Conservation (phyloP, 2,888 invertebrate species). For the Orthosia cruda region DNA sequence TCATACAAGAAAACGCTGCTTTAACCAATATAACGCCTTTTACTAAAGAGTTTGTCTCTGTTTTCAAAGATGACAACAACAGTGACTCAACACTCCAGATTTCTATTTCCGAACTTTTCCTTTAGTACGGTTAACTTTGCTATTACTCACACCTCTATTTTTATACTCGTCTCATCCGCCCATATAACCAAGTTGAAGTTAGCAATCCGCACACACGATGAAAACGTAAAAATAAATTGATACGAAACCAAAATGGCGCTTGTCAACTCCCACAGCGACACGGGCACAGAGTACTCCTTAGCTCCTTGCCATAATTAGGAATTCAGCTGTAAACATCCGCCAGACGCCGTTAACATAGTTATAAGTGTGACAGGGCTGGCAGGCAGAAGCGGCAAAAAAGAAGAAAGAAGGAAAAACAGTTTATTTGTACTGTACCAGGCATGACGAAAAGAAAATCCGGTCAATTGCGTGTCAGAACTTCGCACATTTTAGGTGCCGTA, state of each 20-base stretch:
- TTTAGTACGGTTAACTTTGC: slow-evolving; percentile 26
- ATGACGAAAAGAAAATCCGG: no score
- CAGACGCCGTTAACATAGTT: slow-evolving; percentile 39
- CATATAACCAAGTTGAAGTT: neutral
- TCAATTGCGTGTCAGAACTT: no score
- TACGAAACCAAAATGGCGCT: slow-evolving; percentile 53
- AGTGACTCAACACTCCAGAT: slow-evolving; percentile 38
- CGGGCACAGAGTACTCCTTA: slow-evolving; percentile 31
- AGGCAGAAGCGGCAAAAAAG: no score
- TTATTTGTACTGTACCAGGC: no score
- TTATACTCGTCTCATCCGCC: slow-evolving; percentile 17
- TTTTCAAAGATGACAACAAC: slow-evolving; percentile 9
- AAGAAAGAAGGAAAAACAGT: no score
- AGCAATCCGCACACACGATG: slow-evolving; percentile 30
- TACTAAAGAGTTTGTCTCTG: neutral
- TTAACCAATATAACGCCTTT: slow-evolving; percentile 1
- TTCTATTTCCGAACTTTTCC: slow-evolving; percentile 42
- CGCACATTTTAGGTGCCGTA: no score
- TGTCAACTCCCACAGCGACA: slow-evolving; percentile 50
- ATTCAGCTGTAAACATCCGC: slow-evolving; percentile 61
- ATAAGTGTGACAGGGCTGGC: slow-evolving; percentile 32
- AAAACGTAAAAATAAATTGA: slow-evolving; percentile 47
- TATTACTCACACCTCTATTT: slow-evolving; percentile 38
- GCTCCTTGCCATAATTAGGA: slow-evolving; percentile 51
- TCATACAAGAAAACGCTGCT: neutral